Evolutionary conservation across 2,888 invertebrate genomes (phyloP), one percentile per base, ranked within the genome.

Genomic region (Odontocolon sp.): DNA sequence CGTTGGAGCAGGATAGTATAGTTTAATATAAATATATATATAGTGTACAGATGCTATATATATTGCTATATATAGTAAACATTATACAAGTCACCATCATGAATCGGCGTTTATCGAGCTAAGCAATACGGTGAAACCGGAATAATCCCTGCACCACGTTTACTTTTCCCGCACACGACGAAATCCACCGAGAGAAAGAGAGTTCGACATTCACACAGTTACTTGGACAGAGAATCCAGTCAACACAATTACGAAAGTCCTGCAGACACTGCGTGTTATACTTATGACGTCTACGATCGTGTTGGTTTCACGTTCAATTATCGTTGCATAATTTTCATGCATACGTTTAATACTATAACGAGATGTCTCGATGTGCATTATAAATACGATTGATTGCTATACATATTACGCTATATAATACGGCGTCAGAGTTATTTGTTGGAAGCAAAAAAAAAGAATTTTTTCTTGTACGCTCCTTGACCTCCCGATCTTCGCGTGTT

Each of bases 271-370:
- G 8, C 3, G 56, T 45, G 38, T 70, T 70, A 70, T 66, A 73
- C 61, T 52, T 54, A 40, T 52, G 21, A 36, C 57, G 56, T 73
- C 63, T 56, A 23, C 50, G 56, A 68, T 50, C 47, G 50, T 14
- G 21, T n/a, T 36, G 23, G 31, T 73, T 73, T 77, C 69, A 66
- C 69, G 54, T 54, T 56, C 31, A 64, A 72, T 77, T 68, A 79
- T 59, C 31, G 33, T 73, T 76, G 64, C 78, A 63, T 75, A 80
- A 72, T 71, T 75, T 56, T 5, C 33, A 66, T 42, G 50, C 56
- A 33, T n/a, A n/a, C 33, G 21, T 11, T 14, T n/a, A 11, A n/a
- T 50, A 14, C 56, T 26, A 28, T 40, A 38, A 33, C 50, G 3
- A 36, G 21, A 45, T 9, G 31, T 50, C 38, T 45, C 23, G 52